Percentiles rank a stretch among this genome's conserved stretches.
These are phyloP conservation scores for Gymnoscopelus microlampas DNA, from an alignment of 2,797 vertebrate species.

Conservation along the genomic window DNA sequence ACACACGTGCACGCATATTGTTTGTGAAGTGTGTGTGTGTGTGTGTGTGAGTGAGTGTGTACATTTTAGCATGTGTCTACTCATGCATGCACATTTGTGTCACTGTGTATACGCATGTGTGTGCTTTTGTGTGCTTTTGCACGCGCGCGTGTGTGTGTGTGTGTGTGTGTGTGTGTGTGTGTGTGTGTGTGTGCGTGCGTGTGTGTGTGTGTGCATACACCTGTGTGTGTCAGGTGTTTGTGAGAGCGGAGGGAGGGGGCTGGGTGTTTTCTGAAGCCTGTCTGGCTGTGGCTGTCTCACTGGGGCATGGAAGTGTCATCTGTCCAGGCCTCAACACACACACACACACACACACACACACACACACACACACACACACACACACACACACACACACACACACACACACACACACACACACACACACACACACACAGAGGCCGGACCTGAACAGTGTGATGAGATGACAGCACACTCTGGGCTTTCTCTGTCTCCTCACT, in stretches of 20 bases:
- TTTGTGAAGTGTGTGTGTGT: neutral
- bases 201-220: too few relatives aligned
- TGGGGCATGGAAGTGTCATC: conserved; percentile 78
- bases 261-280: conserved; percentile 78
- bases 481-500: conserved; percentile 70
- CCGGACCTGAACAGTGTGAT: conserved; percentile 75
- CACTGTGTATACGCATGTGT: conserved; percentile 21
- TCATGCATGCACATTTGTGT: neutral
- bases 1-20: neutral
- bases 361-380: conserved; percentile 10
- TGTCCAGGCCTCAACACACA: conserved; percentile 58
- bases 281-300: conserved; percentile 77
- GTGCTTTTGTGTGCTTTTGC: conserved; percentile 17
- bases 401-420: conserved; percentile 13
- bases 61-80: neutral
- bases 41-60: conserved; percentile 6
- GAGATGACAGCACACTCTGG: conserved; percentile 78
- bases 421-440: conserved; percentile 30
- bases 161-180: conserved; percentile 5
- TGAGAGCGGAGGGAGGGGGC: conserved; percentile 63
- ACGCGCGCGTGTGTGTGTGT: conserved; percentile 29
- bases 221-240: conserved; percentile 55
- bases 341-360: conserved; percentile 1
- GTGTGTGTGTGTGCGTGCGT: conserved; percentile 34
- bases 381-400: conserved; percentile 8